phyloP scores from a whole-genome alignment of 2,113 vertebrate genomes.

The Phasianus colchicus region DNA sequence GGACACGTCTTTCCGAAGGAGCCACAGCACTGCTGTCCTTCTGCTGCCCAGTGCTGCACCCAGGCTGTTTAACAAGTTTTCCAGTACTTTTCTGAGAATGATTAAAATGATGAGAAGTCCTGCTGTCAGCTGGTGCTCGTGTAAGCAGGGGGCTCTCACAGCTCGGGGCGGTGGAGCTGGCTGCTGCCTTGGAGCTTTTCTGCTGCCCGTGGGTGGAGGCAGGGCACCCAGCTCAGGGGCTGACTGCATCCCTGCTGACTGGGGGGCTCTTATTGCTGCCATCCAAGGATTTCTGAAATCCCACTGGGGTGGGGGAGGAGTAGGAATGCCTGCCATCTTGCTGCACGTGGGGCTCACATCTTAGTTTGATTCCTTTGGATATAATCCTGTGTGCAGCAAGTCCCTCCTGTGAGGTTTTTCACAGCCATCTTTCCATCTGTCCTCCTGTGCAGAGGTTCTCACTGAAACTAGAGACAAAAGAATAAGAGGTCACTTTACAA shows the following conservation, averaged over 20 bases:
- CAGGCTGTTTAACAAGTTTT: not conserved
- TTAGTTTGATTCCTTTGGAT: not conserved
- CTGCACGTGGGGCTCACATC: not conserved
- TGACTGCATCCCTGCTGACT: not conserved
- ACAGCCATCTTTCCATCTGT: not conserved
- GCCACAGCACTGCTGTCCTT: not conserved
- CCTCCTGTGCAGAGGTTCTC: not conserved
- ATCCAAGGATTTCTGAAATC: not conserved
- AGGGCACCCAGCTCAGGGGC: not conserved
- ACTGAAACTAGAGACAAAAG: not conserved
- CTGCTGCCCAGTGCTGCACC: not conserved
- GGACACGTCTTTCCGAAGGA: not conserved
- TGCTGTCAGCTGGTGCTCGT: not conserved
- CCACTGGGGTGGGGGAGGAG: accelerated
- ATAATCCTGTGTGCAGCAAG: not conserved
- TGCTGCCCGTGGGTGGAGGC: accelerated
- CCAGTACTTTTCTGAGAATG: not conserved
- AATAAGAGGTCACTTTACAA: not conserved
- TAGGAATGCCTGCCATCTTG: not conserved
- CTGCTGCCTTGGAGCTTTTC: not conserved
- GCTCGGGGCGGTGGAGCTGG: not conserved
- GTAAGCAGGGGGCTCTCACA: not conserved
- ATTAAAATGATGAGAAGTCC: not conserved
- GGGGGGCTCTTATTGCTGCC: not conserved
- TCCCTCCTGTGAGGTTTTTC: not conserved